Percentiles rank a stretch among this genome's conserved stretches.
Conservation (phyloP, 2,888 invertebrate genomes). For the Syrista parreyssii region DNA sequence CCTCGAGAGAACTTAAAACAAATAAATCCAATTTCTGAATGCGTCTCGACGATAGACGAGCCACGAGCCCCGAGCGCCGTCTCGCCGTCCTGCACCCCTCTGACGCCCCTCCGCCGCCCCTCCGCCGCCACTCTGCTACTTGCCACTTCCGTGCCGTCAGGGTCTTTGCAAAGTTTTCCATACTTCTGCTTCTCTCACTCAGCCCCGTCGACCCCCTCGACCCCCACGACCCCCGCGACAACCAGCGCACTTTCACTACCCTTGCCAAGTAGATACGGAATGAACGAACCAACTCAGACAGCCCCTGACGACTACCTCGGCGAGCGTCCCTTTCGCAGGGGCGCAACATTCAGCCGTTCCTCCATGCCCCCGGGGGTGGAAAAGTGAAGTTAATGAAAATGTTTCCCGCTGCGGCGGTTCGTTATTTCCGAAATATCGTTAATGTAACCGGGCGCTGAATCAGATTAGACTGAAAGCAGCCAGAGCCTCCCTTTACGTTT, state of each 20-base stretch:
- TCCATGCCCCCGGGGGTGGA: background rate
- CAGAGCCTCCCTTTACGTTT: background rate
- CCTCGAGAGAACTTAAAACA: slow-evolving; percentile 43
- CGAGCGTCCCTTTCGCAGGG: background rate
- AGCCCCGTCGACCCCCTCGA: background rate
- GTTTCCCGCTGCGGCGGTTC: slow-evolving; percentile 55
- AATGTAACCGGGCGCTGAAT: slow-evolving; percentile 23
- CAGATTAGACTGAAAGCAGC: slow-evolving; percentile 25
- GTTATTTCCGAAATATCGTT: slow-evolving; percentile 43
- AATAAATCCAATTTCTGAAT: slow-evolving; percentile 57
- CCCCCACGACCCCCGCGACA: too few relatives aligned
- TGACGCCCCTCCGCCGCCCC: too few relatives aligned
- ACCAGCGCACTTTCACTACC: background rate
- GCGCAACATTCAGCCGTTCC: background rate
- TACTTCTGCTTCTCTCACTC: background rate
- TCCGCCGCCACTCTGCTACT: background rate
- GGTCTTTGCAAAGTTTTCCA: background rate
- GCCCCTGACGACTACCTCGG: slow-evolving; percentile 6
- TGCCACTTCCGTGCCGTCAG: background rate
- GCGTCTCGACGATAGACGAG: slow-evolving; percentile 1
- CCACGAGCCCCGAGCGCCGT: background rate
- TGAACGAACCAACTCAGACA: background rate
- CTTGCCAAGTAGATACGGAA: background rate
- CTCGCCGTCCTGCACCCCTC: background rate
- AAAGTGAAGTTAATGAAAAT: slow-evolving; percentile 55